A percentile compares a stretch with the other conserved stretches of the same genome.
These are phyloP conservation scores for Lamellibrachia columna DNA, from an alignment of 2,888 invertebrate species.

Conservation along the genomic window DNA sequence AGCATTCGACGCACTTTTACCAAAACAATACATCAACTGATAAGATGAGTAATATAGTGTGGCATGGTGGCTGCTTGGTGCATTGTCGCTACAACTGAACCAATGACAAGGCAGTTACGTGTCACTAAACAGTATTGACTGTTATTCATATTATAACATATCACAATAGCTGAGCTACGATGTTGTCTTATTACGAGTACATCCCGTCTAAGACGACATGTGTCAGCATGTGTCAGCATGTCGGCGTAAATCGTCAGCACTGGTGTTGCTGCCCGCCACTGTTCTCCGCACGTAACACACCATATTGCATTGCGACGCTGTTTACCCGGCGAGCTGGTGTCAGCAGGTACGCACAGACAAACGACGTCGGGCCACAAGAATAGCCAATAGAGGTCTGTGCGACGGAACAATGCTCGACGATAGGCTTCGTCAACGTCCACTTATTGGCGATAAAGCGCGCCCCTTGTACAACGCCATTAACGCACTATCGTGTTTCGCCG, in stretches of 20 bases:
- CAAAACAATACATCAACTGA: background rate
- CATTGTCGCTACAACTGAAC: background rate
- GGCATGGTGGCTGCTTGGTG: background rate
- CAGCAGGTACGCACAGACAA: background rate
- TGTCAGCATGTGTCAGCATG: background rate
- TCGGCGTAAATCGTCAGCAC: background rate
- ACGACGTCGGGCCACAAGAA: slow-evolving; percentile 3
- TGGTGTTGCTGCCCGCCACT: background rate
- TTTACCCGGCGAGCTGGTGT: background rate
- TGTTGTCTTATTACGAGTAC: background rate
- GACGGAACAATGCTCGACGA: background rate
- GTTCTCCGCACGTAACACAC: background rate
- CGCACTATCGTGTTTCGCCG: background rate
- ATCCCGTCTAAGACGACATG: background rate
- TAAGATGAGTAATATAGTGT: background rate
- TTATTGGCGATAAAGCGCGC: background rate
- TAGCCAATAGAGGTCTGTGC: background rate
- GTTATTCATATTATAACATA: background rate
- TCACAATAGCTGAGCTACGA: background rate
- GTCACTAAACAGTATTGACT: background rate
- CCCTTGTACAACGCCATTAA: slow-evolving; percentile 12
- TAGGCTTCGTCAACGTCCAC: slow-evolving; percentile 16
- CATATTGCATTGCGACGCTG: background rate
- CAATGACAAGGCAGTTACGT: background rate
- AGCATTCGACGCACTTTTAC: background rate